A percentile compares a stretch with the other conserved stretches of the same genome.
Evolutionary conservation across 1,140 invertebrate species (phyloP).

Genomic region (Drosophila ohnishii): DNA sequence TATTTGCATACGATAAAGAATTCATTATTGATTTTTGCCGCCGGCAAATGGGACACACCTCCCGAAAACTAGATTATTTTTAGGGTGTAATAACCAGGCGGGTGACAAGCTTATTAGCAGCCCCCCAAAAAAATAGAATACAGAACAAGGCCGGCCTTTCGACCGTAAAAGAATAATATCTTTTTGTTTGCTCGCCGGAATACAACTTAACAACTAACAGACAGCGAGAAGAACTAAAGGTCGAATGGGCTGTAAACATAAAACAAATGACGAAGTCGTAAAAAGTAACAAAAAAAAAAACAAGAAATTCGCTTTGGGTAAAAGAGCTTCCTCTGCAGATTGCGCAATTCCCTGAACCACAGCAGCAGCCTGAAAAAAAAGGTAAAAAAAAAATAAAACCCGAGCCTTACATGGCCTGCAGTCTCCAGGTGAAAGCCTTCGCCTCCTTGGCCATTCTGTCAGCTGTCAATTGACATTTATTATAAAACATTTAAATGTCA

Average conservation of each 20-base stretch:
- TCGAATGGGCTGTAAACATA: slow-evolving; percentile 73
- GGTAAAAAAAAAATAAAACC: not conserved
- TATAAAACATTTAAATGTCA: slow-evolving; percentile 80
- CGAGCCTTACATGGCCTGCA: slow-evolving; percentile 26
- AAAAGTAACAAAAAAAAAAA: slow-evolving; percentile 22
- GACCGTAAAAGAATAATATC: slow-evolving; percentile 23
- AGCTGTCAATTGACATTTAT: slow-evolving; percentile 75
- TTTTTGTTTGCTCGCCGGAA: slow-evolving; percentile 24
- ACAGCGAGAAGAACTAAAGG: slow-evolving; percentile 43
- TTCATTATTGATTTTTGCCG: slow-evolving; percentile 61
- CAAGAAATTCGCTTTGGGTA: slow-evolving; percentile 38
- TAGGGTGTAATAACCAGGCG: slow-evolving; percentile 21
- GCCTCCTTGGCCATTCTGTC: slow-evolving; percentile 55
- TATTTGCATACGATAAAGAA: slow-evolving; percentile 76
- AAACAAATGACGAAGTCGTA: slow-evolving; percentile 61
- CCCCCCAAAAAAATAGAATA: not conserved
- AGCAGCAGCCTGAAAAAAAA: not conserved
- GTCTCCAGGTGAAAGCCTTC: slow-evolving; percentile 55
- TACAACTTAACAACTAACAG: slow-evolving; percentile 2
- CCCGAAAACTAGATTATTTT: slow-evolving; percentile 29
- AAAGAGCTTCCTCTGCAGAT: slow-evolving; percentile 42
- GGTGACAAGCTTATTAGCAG: slow-evolving; percentile 40
- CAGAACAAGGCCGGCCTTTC: slow-evolving; percentile 30
- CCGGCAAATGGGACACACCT: slow-evolving; percentile 46
- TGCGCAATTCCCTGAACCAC: slow-evolving; percentile 47